phyloP scores from a whole-genome alignment of 2,797 vertebrate genomes.

The Heterohyrax brucei region DNA sequence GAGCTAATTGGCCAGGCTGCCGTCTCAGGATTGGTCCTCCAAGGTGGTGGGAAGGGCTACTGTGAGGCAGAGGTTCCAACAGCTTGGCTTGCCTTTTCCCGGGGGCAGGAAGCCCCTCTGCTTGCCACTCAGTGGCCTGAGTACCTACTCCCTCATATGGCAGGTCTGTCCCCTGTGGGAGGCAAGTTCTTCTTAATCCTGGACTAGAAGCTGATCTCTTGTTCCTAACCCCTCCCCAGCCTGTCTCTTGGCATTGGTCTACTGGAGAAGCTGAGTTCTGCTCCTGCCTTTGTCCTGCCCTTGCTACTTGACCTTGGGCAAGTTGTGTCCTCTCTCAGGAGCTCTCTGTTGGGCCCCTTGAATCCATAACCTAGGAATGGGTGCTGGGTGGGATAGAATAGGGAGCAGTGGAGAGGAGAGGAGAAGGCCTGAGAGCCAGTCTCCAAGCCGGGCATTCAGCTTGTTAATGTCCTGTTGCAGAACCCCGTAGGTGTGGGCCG shows the following conservation, averaged over 20 bases:
- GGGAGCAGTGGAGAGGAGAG: background rate
- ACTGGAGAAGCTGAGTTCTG: background rate
- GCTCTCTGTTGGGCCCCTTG: background rate
- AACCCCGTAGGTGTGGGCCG: constrained; percentile 89
- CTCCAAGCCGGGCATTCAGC: background rate
- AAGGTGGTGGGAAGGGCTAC: background rate
- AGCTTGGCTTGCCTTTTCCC: background rate
- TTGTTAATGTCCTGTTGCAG: constrained; percentile 72
- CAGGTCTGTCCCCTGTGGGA: background rate
- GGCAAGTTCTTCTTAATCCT: background rate
- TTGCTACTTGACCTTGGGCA: background rate
- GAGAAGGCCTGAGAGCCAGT: background rate
- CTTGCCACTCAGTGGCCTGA: background rate
- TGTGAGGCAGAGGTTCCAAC: background rate
- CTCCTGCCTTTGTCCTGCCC: background rate
- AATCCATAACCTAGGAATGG: background rate
- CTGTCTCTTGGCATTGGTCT: background rate
- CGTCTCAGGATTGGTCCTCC: background rate
- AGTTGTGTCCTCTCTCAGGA: background rate
- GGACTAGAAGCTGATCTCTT: background rate
- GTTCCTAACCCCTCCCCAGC: background rate
- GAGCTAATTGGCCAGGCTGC: background rate
- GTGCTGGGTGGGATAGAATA: background rate
- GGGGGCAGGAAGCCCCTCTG: background rate
- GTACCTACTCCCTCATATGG: fast-evolving